Evolutionary conservation across 1,140 invertebrate species (phyloP).

Genomic region (Ruditapes philippinarum): DNA sequence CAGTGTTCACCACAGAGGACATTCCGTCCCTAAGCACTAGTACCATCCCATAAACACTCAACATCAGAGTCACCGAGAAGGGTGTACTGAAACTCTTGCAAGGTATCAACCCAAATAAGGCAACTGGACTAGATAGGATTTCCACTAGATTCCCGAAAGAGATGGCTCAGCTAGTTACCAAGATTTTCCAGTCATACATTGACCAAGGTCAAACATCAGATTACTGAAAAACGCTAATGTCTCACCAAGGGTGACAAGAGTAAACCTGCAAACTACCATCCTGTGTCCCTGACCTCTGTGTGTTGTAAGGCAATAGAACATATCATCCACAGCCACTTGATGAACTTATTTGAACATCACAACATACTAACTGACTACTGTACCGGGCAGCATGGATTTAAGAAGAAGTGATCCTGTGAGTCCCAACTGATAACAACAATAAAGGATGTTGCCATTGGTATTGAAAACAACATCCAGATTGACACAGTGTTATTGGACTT

Average conservation of each 20-base stretch:
- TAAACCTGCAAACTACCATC: constrained; percentile 56
- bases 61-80: too few species aligned
- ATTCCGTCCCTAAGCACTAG: not conserved
- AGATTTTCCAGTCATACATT: constrained; percentile 56
- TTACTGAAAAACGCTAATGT: constrained; percentile 24
- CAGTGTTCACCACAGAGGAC: constrained; percentile 24
- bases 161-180: constrained; percentile 20
- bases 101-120: constrained; percentile 43
- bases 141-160: constrained; percentile 37
- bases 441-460: constrained; percentile 21
- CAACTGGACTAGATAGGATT: constrained; percentile 55
- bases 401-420: constrained; percentile 37
- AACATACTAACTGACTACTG: constrained; percentile 52
- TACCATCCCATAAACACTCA: not conserved
- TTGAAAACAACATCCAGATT: constrained; percentile 9
- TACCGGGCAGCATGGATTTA: constrained; percentile 55
- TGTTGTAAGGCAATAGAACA: constrained; percentile 64
- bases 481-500: constrained; percentile 56
- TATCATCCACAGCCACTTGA: constrained; percentile 60
- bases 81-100: constrained; percentile 6
- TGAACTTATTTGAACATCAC: constrained; percentile 42
- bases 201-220: constrained; percentile 33
- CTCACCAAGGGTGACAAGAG: constrained; percentile 56
- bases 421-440: constrained; percentile 35
- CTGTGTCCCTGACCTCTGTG: constrained; percentile 62